A percentile compares a stretch with the other conserved stretches of the same genome.
phyloP scores from a whole-genome alignment of 2,888 invertebrate genomes.

The Tiphia femorata region DNA sequence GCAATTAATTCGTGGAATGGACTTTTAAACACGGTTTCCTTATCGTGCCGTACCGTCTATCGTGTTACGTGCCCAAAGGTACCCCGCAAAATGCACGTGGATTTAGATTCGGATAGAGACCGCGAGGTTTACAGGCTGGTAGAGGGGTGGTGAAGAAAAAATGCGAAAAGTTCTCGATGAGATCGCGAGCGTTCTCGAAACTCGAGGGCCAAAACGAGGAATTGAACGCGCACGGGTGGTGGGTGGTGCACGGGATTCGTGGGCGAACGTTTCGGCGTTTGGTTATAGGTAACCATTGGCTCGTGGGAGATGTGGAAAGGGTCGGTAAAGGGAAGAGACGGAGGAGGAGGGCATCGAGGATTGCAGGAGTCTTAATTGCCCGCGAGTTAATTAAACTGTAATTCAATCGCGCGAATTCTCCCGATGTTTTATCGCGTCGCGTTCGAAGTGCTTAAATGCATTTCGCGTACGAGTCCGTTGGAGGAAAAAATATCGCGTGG shows the following conservation, averaged over 20 bases:
- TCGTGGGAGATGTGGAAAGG: constrained; percentile 22
- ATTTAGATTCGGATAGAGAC: no score
- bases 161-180: constrained; percentile 60
- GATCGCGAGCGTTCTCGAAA: constrained; percentile 60
- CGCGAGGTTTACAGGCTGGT: no score
- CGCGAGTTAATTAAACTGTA: constrained; percentile 67
- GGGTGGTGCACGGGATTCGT: constrained; percentile 55
- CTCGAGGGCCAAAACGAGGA: constrained; percentile 48
- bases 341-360: constrained; percentile 4
- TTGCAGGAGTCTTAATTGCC: constrained; percentile 59
- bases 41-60: no score
- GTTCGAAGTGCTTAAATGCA: constrained; percentile 22
- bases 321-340: constrained; percentile 2
- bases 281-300: constrained; percentile 39
- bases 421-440: constrained; percentile 64
- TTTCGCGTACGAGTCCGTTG: not conserved
- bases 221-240: constrained; percentile 55
- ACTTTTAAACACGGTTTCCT: no score
- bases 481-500: not conserved
- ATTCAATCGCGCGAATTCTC: constrained; percentile 67
- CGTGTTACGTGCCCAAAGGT: no score
- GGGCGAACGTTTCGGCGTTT: constrained; percentile 47
- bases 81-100: no score
- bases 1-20: no score
- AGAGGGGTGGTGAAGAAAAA: constrained; percentile 17